These are phyloP conservation scores for Drosophila tristis DNA, from an alignment of 1,140 invertebrate genomes.

Conservation along the genomic window DNA sequence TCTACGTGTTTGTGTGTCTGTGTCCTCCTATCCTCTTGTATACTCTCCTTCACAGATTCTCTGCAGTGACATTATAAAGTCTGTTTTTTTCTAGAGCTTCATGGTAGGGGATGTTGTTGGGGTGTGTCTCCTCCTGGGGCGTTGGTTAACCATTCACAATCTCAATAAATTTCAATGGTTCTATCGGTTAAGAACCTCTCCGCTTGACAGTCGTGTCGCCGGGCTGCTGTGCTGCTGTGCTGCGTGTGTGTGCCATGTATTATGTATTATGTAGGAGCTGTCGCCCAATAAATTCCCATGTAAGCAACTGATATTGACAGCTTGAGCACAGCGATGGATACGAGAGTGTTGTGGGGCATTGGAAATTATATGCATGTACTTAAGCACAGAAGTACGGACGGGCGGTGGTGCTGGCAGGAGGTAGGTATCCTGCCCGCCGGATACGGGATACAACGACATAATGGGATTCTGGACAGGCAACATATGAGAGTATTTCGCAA, in stretches of 20 bases:
- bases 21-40: neutral
- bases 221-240: neutral
- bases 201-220: conserved; percentile 30
- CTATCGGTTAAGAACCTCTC: conserved; percentile 58
- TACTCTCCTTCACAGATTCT: neutral
- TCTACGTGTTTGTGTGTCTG: conserved; percentile 14
- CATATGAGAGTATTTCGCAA: conserved; percentile 24
- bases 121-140: conserved; percentile 57
- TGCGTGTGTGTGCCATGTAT: conserved; percentile 40
- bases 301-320: conserved; percentile 81
- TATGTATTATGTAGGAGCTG: conserved; percentile 74
- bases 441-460: conserved; percentile 20
- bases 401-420: no score
- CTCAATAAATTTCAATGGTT: conserved; percentile 78
- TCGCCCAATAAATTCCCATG: conserved; percentile 78
- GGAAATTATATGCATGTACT: conserved; percentile 81
- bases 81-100: conserved; percentile 33
- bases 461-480: conserved; percentile 29
- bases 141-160: conserved; percentile 61
- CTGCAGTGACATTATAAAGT: conserved; percentile 40
- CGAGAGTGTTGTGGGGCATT: conserved; percentile 19
- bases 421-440: neutral
- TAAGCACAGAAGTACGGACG: conserved; percentile 52
- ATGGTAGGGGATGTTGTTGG: conserved; percentile 18
- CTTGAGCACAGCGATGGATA: conserved; percentile 51